Evolutionary conservation across 2,888 invertebrate genomes (phyloP).

Genomic region (Coleophora flavipennella): DNA sequence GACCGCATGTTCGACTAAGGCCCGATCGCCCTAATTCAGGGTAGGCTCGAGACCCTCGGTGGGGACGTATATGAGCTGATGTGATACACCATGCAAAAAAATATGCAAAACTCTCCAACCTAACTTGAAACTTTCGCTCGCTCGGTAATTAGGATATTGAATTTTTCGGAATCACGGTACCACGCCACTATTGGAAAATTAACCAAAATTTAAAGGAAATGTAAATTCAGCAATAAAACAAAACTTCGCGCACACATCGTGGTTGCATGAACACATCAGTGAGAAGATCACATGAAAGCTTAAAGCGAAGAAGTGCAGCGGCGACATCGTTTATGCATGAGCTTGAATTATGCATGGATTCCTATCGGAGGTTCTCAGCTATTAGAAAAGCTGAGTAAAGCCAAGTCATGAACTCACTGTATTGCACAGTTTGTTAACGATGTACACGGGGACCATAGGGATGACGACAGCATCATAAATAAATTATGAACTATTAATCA

Average conservation of each 20-base stretch:
- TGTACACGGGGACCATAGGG: slow-evolving; percentile 16
- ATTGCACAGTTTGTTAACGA: slow-evolving; percentile 19
- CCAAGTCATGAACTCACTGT: slow-evolving; percentile 16
- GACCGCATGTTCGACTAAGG: too few species aligned
- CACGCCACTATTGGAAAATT: too few species aligned
- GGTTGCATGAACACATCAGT: slow-evolving; percentile 19
- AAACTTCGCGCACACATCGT: slow-evolving; percentile 21
- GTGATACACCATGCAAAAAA: too few species aligned
- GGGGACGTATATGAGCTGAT: too few species aligned
- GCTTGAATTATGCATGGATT: slow-evolving; percentile 57
- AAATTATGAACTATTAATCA: too few species aligned
- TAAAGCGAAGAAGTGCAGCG: slow-evolving; percentile 31
- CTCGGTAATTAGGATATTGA: too few species aligned
- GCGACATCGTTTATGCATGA: slow-evolving; percentile 58
- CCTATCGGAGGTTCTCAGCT: slow-evolving; percentile 37
- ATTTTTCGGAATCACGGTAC: too few species aligned
- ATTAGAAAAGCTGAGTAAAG: slow-evolving; percentile 39
- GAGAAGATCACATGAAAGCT: slow-evolving; percentile 37
- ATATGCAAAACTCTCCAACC: too few species aligned
- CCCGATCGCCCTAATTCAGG: too few species aligned
- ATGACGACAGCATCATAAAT: too few species aligned
- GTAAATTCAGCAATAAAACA: slow-evolving; percentile 25
- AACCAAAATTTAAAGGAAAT: slow-evolving; percentile 19
- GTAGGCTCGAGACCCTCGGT: too few species aligned
- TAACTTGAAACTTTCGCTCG: too few species aligned